phyloP scores from a whole-genome alignment of 2,888 invertebrate species.

The Mechanitis mazaeus region DNA sequence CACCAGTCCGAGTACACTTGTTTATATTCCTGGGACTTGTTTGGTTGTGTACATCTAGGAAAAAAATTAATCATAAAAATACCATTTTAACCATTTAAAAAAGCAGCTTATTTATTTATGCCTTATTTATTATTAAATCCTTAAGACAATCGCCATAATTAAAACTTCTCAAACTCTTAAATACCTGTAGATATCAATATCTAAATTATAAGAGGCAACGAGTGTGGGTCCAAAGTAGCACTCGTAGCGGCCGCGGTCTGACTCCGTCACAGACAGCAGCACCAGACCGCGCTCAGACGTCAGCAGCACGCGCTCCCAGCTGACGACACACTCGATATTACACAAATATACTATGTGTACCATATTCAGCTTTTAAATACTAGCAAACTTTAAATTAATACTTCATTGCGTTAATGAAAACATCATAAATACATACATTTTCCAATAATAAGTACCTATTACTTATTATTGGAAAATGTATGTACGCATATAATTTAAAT shows the following conservation, averaged over 20 bases:
- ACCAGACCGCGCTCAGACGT: slow-evolving; percentile 79
- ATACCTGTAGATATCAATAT: slow-evolving; percentile 76
- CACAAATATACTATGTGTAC: slow-evolving; percentile 11
- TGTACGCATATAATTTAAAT: no score
- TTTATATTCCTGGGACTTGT: slow-evolving; percentile 76
- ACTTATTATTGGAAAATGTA: no score
- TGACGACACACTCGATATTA: slow-evolving; percentile 31
- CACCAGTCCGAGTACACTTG: slow-evolving; percentile 84
- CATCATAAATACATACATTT: background rate
- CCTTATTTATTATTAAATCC: background rate
- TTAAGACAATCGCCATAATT: background rate
- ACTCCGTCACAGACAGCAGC: slow-evolving; percentile 75
- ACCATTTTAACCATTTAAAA: no score
- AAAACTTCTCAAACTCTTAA: background rate
- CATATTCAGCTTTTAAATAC: no score
- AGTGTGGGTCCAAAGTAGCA: slow-evolving; percentile 76
- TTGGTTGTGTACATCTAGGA: slow-evolving; percentile 75
- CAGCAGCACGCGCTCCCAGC: slow-evolving; percentile 77
- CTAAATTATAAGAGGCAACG: slow-evolving; percentile 76
- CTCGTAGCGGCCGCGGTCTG: slow-evolving; percentile 78
- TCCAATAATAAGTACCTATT: no score
- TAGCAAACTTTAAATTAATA: slow-evolving; percentile 2
- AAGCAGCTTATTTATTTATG: no score
- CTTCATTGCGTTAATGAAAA: background rate
- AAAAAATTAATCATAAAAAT: slow-evolving; percentile 10